Conservation (phyloP, 2,797 vertebrate genomes). For the Falco cherrug region DNA sequence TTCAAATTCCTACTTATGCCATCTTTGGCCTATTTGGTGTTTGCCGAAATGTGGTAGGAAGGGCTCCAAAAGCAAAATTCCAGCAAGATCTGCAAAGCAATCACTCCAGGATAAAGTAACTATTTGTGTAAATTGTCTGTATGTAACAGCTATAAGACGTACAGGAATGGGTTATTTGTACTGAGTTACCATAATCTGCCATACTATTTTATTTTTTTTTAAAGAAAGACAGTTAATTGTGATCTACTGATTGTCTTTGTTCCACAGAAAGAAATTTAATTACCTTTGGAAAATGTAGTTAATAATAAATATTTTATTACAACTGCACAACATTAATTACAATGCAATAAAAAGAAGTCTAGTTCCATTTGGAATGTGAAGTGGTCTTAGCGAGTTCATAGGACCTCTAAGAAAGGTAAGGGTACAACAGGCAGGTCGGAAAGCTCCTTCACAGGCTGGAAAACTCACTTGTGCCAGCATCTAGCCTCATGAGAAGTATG, state of each 20-base stretch:
- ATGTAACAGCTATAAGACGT: slow-evolving; percentile 63
- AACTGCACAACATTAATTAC: slow-evolving; percentile 72
- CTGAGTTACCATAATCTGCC: slow-evolving; percentile 63
- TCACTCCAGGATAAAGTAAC: slow-evolving; percentile 44
- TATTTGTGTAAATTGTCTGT: slow-evolving; percentile 65
- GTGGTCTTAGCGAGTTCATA: slow-evolving; percentile 35
- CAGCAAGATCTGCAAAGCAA: slow-evolving; percentile 30
- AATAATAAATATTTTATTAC: slow-evolving; percentile 78
- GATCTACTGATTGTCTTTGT: slow-evolving; percentile 70
- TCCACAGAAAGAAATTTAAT: slow-evolving; percentile 70
- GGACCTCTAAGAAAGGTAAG: not conserved
- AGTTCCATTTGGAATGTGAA: slow-evolving; percentile 65
- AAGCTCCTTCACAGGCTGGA: not conserved
- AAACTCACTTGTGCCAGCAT: not conserved
- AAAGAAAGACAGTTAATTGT: slow-evolving; percentile 68
- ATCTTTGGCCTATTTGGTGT: slow-evolving; percentile 21
- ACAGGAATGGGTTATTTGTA: slow-evolving; percentile 66
- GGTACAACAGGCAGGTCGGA: not conserved
- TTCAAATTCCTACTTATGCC: slow-evolving; percentile 1
- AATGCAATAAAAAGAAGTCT: slow-evolving; percentile 63
- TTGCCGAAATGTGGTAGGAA: slow-evolving; percentile 52
- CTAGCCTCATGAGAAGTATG: not conserved
- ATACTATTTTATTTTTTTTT: slow-evolving; percentile 65
- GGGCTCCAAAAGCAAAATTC: slow-evolving; percentile 47
- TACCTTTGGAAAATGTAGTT: slow-evolving; percentile 74